Conservation (phyloP, 2,113 vertebrate genomes). For the Dipodomys ordii region DNA sequence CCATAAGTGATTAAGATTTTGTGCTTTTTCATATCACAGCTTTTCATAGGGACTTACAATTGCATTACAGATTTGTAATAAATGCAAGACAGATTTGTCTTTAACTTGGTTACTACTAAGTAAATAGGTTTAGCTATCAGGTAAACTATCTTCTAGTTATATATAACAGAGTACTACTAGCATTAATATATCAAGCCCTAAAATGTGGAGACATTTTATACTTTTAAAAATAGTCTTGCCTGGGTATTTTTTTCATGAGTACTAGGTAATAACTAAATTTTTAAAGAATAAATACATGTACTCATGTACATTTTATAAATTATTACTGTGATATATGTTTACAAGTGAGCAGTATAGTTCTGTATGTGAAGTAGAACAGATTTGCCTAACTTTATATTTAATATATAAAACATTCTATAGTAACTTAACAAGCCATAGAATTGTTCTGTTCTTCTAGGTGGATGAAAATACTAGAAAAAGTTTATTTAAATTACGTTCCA, state of each 20-base stretch:
- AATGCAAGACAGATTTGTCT: constrained; percentile 24
- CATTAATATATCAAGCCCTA: constrained; percentile 19
- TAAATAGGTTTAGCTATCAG: constrained; percentile 23
- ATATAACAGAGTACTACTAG: neutral
- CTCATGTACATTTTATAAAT: constrained; percentile 6
- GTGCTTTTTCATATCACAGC: neutral
- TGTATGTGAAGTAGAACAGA: constrained; percentile 30
- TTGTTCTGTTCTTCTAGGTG: constrained; percentile 96
- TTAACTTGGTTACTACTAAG: constrained; percentile 22
- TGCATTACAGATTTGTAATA: constrained; percentile 3
- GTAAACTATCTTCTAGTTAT: constrained; percentile 23
- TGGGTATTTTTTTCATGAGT: constrained; percentile 32
- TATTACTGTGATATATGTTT: constrained; percentile 34
- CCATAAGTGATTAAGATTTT: constrained; percentile 35
- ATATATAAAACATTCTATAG: constrained; percentile 86
- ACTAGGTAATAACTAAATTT: constrained; percentile 7
- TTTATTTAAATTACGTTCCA: constrained; percentile 99
- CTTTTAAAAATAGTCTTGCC: neutral
- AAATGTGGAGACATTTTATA: constrained; percentile 22
- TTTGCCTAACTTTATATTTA: constrained; percentile 67
- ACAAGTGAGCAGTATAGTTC: neutral
- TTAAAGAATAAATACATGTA: neutral
- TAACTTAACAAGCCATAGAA: constrained; percentile 92
- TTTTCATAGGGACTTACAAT: neutral
- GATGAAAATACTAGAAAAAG: constrained; percentile 99